These are phyloP conservation scores for Passer montanus DNA, from an alignment of 2,113 vertebrate species.

Conservation along the genomic window DNA sequence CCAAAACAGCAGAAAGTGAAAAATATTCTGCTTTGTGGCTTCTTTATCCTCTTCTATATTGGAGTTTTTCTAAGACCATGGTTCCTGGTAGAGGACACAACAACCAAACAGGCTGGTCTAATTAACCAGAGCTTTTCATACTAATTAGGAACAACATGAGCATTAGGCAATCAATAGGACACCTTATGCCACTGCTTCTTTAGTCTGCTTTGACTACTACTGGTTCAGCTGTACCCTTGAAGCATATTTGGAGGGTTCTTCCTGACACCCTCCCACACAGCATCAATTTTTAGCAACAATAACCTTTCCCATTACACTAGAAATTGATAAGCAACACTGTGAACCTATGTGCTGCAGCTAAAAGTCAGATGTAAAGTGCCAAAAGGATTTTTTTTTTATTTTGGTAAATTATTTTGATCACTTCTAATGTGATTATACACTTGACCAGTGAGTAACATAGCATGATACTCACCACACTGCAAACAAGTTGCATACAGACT, in stretches of 20 bases:
- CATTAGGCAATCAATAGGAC: conserved; percentile 51
- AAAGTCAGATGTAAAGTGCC: not conserved
- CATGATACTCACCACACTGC: not conserved
- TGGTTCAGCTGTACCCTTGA: not conserved
- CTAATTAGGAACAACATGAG: conserved; percentile 47
- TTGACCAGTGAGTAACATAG: not conserved
- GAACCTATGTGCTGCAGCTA: not conserved
- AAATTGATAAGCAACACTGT: not conserved
- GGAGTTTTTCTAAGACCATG: not conserved
- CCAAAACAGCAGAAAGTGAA: not conserved
- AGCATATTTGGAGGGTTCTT: not conserved
- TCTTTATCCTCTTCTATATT: not conserved
- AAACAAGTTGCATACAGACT: not conserved
- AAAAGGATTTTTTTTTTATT: not conserved
- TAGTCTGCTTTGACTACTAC: conserved; percentile 4
- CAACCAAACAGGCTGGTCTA: not conserved
- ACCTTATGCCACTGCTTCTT: not conserved
- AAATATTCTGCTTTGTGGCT: not conserved
- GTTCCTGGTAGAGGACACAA: not conserved
- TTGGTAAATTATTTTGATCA: not conserved
- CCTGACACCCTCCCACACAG: not conserved
- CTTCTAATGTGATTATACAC: not conserved
- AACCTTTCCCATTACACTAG: not conserved
- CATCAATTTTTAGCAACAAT: not conserved
- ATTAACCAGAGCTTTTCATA: conserved; percentile 20